Percentiles rank a stretch among this genome's conserved stretches.
Evolutionary conservation across 2,113 vertebrate genomes (phyloP).

Genomic region (Thunnus maccoyii): DNA sequence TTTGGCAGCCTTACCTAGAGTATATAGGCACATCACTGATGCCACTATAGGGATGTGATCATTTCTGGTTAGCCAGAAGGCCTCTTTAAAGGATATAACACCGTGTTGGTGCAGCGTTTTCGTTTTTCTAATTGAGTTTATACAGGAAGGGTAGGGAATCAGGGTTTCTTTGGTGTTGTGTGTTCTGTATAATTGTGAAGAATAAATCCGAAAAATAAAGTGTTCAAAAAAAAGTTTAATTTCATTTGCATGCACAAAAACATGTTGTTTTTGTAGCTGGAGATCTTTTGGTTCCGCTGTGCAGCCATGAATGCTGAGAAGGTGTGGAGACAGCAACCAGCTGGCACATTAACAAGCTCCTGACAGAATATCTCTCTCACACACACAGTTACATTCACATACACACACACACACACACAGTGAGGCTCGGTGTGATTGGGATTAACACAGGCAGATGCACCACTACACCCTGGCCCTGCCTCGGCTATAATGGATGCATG

Average conservation of each 20-base stretch:
- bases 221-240: too few species aligned
- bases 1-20: too few species aligned
- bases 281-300: slow-evolving; percentile 68
- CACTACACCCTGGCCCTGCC: slow-evolving; percentile 31
- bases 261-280: slow-evolving; percentile 2
- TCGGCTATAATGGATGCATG: slow-evolving; percentile 52
- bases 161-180: too few species aligned
- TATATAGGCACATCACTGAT: too few species aligned
- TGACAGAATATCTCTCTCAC: slow-evolving; percentile 68
- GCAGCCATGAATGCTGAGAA: slow-evolving; percentile 62
- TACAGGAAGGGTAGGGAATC: too few species aligned
- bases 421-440: slow-evolving; percentile 56
- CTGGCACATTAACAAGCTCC: slow-evolving; percentile 80
- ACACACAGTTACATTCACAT: slow-evolving; percentile 28
- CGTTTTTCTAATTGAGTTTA: too few species aligned
- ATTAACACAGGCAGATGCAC: slow-evolving; percentile 75
- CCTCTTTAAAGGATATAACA: too few species aligned
- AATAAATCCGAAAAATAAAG: too few species aligned
- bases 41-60: too few species aligned
- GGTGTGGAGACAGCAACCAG: slow-evolving; percentile 79
- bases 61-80: too few species aligned
- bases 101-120: too few species aligned
- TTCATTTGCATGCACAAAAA: not conserved
- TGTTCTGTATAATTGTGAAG: too few species aligned
- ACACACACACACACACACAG: slow-evolving; percentile 23